These are phyloP conservation scores for Nycticorax nycticorax DNA, from an alignment of 2,113 vertebrate species.

Conservation along the genomic window DNA sequence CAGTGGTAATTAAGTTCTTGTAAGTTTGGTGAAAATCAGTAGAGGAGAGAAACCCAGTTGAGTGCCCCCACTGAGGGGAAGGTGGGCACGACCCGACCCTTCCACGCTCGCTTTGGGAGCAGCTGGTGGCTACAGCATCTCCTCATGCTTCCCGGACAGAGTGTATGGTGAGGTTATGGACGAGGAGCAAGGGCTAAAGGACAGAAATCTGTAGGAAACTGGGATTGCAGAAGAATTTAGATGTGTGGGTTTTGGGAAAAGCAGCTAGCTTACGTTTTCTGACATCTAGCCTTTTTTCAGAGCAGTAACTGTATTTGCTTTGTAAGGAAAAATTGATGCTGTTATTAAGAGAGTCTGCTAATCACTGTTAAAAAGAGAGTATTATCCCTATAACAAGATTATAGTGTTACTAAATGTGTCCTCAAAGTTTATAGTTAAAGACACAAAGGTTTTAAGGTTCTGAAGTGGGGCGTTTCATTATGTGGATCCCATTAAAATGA, in stretches of 20 bases:
- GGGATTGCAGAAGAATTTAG: not conserved
- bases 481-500: not conserved
- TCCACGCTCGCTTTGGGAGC: not conserved
- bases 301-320: not conserved
- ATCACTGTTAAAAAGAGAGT: not conserved
- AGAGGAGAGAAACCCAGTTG: not conserved
- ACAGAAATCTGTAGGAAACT: not conserved
- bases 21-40: not conserved
- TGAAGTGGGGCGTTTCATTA: not conserved
- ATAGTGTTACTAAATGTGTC: not conserved
- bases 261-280: not conserved
- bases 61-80: not conserved
- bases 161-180: not conserved
- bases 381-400: not conserved
- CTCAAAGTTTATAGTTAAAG: not conserved
- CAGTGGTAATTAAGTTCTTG: not conserved
- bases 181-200: conserved; percentile 42
- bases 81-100: not conserved
- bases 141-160: not conserved
- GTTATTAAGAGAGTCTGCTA: not conserved
- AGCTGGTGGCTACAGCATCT: conserved; percentile 15
- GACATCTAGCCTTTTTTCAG: not conserved
- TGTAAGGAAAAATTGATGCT: not conserved
- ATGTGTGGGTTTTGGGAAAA: not conserved
- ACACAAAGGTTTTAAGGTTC: not conserved